Evolutionary conservation across 2,888 invertebrate genomes (phyloP), one percentile per base, ranked within the genome.

Genomic region (Linnaemya vulpina): DNA sequence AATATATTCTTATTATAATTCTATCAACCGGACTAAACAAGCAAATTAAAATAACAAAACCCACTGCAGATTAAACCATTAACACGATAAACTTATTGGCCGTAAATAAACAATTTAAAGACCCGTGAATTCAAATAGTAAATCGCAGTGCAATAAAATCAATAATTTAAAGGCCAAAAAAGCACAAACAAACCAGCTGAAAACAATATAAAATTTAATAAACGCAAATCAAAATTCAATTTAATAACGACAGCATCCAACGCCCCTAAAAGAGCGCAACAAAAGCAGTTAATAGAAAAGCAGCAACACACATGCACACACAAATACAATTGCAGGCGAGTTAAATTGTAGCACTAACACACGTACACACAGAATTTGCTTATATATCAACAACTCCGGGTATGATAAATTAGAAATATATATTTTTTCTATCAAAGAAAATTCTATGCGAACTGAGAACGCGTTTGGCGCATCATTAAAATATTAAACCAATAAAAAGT

Each of bases 401-500:
- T 15, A 25, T 55, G 8, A 55, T n/a, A 22, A 25, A 30, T 15
- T 55, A 11, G 2, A 20, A 20, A 20, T 46, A 20, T 51, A 7
- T 51, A 20, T 20, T n/a, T 49, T 5, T n/a, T 40, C 49, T 38
- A 40, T 35, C n/a, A 5, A 1, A 20, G 4, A 15, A 0, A 43
- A 43, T 13, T 20, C 15, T 40, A 62, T 30, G 11, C 20, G 40
- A 43, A 75, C 49, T 70, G 17, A 17, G 8, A 25, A 65, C 13
- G 40, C 35, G 15, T 13, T 30, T 17, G 8, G 20, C 35, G 5
- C 30, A 13, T 49, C 53, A 46, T 51, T 15, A 70, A 40, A 58
- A 58, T 53, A 74, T 77, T 88, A 88, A 89, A 89, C 90, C 89
- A 91, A 91, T 90, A 90, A 91, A 75, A 91, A 90, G 89, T 87